phyloP scores from a whole-genome alignment of 2,113 vertebrate genomes.

The Halcyon senegalensis region DNA sequence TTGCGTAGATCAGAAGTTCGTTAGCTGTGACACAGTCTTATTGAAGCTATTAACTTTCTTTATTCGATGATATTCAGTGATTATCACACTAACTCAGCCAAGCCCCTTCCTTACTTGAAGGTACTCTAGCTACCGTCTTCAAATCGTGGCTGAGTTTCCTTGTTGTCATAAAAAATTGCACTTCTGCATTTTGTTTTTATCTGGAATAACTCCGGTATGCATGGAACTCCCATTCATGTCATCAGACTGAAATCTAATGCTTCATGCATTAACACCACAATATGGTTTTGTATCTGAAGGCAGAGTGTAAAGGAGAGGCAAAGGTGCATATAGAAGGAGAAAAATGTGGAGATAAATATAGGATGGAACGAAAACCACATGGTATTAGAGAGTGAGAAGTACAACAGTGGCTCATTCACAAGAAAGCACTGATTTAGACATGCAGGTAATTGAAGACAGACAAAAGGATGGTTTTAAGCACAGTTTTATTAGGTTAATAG shows the following conservation, averaged over 20 bases:
- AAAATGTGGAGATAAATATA: neutral
- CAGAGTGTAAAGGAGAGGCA: neutral
- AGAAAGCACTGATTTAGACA: neutral
- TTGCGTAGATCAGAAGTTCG: neutral
- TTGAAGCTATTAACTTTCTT: neutral
- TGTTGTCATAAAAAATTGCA: neutral
- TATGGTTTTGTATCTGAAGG: neutral
- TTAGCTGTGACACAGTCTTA: neutral
- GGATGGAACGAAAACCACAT: neutral
- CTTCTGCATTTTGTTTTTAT: neutral
- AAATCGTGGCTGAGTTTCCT: neutral
- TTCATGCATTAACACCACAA: neutral
- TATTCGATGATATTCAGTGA: neutral
- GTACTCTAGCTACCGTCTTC: neutral
- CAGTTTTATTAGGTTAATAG: conserved; percentile 4
- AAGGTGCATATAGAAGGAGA: neutral
- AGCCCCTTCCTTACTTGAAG: neutral
- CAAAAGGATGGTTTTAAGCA: conserved; percentile 22
- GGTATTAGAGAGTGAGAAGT: neutral
- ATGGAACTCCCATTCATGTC: neutral
- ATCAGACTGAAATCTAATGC: neutral
- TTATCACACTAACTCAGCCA: neutral
- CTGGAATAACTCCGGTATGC: neutral
- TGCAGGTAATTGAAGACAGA: conserved; percentile 30
- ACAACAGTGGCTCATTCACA: neutral